Conservation (phyloP, 2,888 invertebrate genomes). For the Andrena minutula region DNA sequence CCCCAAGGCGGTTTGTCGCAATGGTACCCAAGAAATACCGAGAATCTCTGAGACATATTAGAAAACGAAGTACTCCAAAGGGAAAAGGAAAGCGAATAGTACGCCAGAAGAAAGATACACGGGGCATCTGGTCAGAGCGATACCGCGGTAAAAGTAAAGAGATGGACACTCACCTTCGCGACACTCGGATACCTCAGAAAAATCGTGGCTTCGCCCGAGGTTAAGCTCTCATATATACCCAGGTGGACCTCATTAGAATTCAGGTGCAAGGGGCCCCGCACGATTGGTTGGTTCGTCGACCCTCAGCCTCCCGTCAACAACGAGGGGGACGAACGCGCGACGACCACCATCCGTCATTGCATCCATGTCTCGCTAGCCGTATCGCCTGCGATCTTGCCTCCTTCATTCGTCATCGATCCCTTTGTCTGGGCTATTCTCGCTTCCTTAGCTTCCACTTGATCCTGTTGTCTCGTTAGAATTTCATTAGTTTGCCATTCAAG, state of each 20-base stretch:
- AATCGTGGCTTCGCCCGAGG: slow-evolving; percentile 75
- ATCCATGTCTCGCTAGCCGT: background rate
- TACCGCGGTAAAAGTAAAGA: too few species aligned
- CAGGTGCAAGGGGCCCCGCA: slow-evolving; percentile 80
- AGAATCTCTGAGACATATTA: too few species aligned
- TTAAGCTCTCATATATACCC: slow-evolving; percentile 82
- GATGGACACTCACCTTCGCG: slow-evolving; percentile 79
- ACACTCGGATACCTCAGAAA: slow-evolving; percentile 76
- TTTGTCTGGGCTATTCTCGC: slow-evolving; percentile 7
- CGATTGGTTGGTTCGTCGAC: slow-evolving; percentile 84
- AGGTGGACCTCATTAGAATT: slow-evolving; percentile 83
- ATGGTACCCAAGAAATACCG: too few species aligned
- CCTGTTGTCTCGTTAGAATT: background rate
- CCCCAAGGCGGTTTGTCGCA: too few species aligned
- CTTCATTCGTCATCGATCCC: slow-evolving; percentile 26
- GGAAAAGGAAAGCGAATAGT: too few species aligned
- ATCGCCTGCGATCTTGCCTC: background rate
- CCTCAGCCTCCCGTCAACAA: slow-evolving; percentile 74
- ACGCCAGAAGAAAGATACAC: too few species aligned
- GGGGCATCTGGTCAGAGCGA: too few species aligned
- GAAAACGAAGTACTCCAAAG: too few species aligned
- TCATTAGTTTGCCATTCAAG: background rate
- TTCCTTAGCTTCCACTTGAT: background rate
- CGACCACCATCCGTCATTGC: slow-evolving; percentile 50
- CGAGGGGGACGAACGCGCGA: slow-evolving; percentile 47